Evolutionary conservation across 2,888 invertebrate genomes (phyloP).

Genomic region (Cordilura impudica): DNA sequence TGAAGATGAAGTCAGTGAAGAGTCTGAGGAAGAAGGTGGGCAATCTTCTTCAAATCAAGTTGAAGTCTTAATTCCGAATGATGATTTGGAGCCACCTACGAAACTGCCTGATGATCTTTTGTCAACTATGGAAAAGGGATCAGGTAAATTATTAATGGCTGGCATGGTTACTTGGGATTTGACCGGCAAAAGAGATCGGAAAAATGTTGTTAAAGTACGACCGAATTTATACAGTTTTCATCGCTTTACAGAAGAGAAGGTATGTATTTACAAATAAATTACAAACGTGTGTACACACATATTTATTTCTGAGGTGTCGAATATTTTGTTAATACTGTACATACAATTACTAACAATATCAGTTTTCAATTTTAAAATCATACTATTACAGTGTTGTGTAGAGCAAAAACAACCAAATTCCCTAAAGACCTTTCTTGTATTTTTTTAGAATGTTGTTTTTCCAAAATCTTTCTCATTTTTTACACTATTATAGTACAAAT

Average conservation of each 20-base stretch:
- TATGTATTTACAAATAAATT: no score
- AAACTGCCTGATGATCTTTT: constrained; percentile 84
- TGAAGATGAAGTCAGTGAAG: constrained; percentile 77
- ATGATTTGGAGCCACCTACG: constrained; percentile 80
- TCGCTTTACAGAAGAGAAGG: constrained; percentile 84
- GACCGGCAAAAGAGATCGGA: constrained; percentile 88
- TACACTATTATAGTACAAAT: no score
- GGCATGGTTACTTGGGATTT: constrained; percentile 95
- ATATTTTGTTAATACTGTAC: no score
- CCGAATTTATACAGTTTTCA: constrained; percentile 91
- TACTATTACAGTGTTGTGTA: no score
- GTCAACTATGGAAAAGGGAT: constrained; percentile 82
- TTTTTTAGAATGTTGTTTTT: no score
- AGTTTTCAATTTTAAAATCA: no score
- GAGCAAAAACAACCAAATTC: no score
- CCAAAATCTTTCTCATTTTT: no score
- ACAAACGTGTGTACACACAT: background rate
- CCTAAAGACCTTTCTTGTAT: no score
- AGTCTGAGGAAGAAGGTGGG: constrained; percentile 69
- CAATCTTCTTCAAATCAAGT: constrained; percentile 70
- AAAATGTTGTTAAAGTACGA: constrained; percentile 82
- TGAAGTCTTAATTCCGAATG: constrained; percentile 78
- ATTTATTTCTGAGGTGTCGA: background rate
- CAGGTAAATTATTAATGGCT: constrained; percentile 87
- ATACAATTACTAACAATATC: no score